phyloP scores from a whole-genome alignment of 2,113 vertebrate genomes.

The Hippocampus zosterae region DNA sequence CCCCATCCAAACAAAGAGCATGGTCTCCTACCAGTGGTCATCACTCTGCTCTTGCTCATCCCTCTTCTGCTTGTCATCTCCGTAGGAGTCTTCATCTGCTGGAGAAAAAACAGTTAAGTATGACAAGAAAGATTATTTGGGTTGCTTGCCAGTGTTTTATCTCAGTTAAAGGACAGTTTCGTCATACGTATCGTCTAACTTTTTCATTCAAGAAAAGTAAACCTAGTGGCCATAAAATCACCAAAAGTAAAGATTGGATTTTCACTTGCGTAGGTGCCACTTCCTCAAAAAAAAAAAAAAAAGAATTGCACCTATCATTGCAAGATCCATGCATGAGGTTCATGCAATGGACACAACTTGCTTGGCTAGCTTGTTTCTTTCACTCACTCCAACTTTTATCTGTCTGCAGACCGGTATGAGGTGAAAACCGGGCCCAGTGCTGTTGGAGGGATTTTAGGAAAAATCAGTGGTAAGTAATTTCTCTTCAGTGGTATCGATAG shows the following conservation, averaged over 20 bases:
- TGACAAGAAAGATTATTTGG: constrained; percentile 62
- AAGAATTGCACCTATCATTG: background rate
- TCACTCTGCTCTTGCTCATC: constrained; percentile 85
- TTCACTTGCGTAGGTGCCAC: background rate
- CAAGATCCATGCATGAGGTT: background rate
- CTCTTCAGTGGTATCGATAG: background rate
- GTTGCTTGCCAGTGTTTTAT: background rate
- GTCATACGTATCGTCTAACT: background rate
- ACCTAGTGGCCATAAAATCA: background rate
- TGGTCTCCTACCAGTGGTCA: constrained; percentile 77
- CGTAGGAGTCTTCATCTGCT: constrained; percentile 81
- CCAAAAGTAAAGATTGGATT: background rate
- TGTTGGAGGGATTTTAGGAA: constrained; percentile 83
- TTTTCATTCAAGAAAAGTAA: background rate
- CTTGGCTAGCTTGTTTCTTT: background rate
- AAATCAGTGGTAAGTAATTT: constrained; percentile 79
- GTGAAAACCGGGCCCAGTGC: constrained; percentile 82
- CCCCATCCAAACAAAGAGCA: constrained; percentile 57
- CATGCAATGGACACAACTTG: background rate
- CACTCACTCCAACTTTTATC: constrained; percentile 2
- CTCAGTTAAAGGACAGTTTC: background rate
- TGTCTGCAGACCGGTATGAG: constrained; percentile 76
- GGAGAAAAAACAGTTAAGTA: constrained; percentile 82
- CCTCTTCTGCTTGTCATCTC: constrained; percentile 80
- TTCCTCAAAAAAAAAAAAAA: background rate